A percentile compares a stretch with the other conserved stretches of the same genome.
These are phyloP conservation scores for Prinia subflava DNA, from an alignment of 2,113 vertebrate species.

Conservation along the genomic window DNA sequence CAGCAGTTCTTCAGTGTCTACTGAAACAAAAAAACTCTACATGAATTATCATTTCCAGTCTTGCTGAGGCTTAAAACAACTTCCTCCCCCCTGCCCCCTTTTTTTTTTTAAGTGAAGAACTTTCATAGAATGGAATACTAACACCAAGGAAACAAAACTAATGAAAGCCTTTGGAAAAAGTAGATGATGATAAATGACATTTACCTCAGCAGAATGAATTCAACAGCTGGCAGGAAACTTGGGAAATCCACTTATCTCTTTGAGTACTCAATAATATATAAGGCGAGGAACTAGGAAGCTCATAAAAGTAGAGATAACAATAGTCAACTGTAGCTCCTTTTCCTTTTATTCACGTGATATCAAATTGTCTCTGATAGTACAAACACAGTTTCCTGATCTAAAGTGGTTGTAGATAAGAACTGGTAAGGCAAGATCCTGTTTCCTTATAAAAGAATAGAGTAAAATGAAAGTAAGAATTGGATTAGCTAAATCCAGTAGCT, in stretches of 20 bases:
- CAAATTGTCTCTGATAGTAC: not conserved
- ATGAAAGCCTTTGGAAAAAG: not conserved
- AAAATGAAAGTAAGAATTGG: not conserved
- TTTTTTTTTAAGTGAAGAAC: not conserved
- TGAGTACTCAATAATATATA: not conserved
- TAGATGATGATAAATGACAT: not conserved
- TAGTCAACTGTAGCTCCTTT: not conserved
- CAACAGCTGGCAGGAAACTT: not conserved
- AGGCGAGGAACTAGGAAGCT: not conserved
- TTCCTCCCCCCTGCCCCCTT: accelerated
- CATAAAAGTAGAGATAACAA: not conserved
- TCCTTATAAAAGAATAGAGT: not conserved
- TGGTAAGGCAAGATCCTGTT: not conserved
- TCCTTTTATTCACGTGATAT: not conserved
- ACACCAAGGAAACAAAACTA: not conserved
- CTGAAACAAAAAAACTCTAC: not conserved
- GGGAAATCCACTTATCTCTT: not conserved
- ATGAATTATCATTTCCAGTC: not conserved
- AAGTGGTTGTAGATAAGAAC: not conserved
- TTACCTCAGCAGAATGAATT: not conserved
- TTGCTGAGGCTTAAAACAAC: not conserved
- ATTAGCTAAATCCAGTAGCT: not conserved
- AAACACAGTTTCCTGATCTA: not conserved
- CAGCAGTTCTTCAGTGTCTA: not conserved
- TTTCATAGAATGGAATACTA: not conserved